Base-by-base conservation (phyloP, 2,888 invertebrate species). In the Idaea straminata region DNA sequence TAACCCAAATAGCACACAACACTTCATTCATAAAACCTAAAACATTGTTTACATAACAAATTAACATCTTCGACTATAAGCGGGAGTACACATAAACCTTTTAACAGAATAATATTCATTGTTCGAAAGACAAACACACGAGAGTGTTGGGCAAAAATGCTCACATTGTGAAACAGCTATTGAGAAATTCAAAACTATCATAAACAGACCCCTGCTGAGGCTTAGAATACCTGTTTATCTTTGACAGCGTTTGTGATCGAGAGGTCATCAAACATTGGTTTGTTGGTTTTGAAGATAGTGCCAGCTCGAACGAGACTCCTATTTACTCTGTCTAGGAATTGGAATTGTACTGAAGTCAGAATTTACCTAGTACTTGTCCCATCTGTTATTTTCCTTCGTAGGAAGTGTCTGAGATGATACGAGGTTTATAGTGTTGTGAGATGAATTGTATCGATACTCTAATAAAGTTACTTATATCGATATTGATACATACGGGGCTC, bases 111-210 rank as follows among this genome's bases (percentile, higher is more conserved):
- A 72, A 69, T 71, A 69, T 69, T 74, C 69, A 73, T 73, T 74
- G 72, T 76, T 77, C 69, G 64, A 68, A 75, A 74, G 75, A 79
- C 74, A 73, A 70, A 64, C 68, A 78, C 77, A 85, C 85, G 83
- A 85, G 84, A 80, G 82, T 78, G 80, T 82, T 82, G 79, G 76
- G 86, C 85, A 84, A 86, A 88, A 88, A 84, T 84, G 75, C 80
- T 78, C 77, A 76, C 74, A 79, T 88, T 85, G 82, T 82, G 86
- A 81, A 87, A 86, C 76, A 72, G 66, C 72, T 77, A 85, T 88
- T 87, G 82, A 78, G 87, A 78, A 87, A 86, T 78, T 73, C 75
- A 69, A 69, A 75, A 73, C 74, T 76, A 66, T 73, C 68, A 71
- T 63, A 59, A 16, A 5, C 34, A 59, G 59, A 59, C 59, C 16